Percentiles rank a stretch among this genome's conserved stretches.
Evolutionary conservation across 2,797 vertebrate genomes (phyloP).

Genomic region (Scolopax bukidnonensis): DNA sequence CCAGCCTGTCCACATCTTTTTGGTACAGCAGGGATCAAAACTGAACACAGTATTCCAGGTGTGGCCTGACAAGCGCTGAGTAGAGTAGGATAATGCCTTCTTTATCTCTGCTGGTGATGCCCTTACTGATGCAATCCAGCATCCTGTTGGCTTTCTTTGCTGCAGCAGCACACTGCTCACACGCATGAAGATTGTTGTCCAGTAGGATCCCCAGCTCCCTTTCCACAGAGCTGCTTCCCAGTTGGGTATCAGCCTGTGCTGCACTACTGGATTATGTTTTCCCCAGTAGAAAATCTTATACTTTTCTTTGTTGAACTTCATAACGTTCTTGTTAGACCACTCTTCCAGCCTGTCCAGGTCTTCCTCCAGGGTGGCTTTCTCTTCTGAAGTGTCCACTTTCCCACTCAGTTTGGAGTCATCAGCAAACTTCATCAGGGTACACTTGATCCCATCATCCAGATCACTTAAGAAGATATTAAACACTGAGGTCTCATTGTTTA

Average conservation of each 20-base stretch:
- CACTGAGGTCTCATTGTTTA: neutral
- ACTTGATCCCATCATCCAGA: neutral
- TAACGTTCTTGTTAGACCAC: neutral
- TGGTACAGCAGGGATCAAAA: neutral
- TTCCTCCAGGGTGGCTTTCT: neutral
- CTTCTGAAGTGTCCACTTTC: neutral
- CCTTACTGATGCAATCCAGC: neutral
- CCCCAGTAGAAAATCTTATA: neutral
- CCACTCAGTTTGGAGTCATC: neutral
- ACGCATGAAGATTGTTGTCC: neutral
- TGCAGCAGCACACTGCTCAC: neutral
- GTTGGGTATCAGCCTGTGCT: neutral
- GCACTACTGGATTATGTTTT: neutral
- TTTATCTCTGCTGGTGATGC: neutral
- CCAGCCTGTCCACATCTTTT: neutral
- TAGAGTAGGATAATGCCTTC: neutral
- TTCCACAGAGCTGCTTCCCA: neutral
- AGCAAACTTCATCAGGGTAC: neutral
- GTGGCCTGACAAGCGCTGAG: neutral
- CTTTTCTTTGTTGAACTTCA: neutral
- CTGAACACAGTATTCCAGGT: neutral
- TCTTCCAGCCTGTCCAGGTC: neutral
- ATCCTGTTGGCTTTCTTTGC: neutral
- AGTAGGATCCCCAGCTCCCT: neutral
- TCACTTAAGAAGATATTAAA: neutral